These are phyloP conservation scores for Mirza zaza DNA, from an alignment of 2,113 vertebrate species.

Conservation along the genomic window DNA sequence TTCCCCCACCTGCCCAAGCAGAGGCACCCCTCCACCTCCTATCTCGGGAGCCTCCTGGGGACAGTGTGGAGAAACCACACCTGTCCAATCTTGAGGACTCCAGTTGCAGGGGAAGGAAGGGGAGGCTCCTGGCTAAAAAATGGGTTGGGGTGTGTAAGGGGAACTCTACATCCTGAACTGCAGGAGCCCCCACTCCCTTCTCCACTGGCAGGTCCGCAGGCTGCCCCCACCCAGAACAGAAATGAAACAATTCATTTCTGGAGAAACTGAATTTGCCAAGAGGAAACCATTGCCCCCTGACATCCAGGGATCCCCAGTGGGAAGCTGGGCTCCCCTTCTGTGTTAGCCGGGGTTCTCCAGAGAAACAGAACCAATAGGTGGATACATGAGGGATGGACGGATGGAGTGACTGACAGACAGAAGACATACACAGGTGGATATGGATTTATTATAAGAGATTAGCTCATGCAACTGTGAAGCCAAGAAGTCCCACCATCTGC, in stretches of 20 bases:
- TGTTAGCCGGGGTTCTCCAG: background rate
- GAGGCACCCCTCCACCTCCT: background rate
- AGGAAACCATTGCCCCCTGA: fast-evolving
- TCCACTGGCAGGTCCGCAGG: background rate
- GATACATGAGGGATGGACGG: background rate
- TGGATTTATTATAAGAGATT: background rate
- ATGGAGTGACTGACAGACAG: background rate
- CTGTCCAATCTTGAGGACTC: background rate
- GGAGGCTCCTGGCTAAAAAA: background rate
- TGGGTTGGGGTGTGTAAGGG: background rate
- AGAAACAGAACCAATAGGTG: background rate
- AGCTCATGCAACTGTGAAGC: background rate
- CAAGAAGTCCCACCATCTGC: background rate
- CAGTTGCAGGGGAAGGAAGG: background rate
- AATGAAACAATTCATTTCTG: background rate
- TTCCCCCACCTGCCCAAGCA: too few relatives aligned
- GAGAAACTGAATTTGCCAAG: background rate
- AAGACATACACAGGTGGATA: background rate
- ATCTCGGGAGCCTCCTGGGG: background rate
- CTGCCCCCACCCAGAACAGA: fast-evolving
- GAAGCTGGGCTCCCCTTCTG: background rate
- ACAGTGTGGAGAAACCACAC: background rate
- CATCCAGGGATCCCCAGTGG: background rate
- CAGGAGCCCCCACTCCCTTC: background rate
- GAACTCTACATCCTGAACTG: background rate